Conservation (phyloP, 1,140 invertebrate genomes). For the Halesus radiatus region DNA sequence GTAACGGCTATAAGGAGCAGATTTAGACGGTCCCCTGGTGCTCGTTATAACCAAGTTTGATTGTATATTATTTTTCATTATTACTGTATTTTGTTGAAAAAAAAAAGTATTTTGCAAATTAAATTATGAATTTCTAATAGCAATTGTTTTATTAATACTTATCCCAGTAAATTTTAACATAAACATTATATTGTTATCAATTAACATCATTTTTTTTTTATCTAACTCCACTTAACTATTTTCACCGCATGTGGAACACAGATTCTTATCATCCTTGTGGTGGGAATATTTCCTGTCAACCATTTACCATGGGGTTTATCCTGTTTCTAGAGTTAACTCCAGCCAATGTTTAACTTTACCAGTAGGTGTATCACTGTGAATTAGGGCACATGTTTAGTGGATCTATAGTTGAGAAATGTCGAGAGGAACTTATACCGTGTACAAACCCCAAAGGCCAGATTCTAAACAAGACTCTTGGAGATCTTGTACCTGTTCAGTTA, state of each 20-base stretch:
- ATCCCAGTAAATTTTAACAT: too few relatives aligned
- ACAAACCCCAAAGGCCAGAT: slow-evolving; percentile 21
- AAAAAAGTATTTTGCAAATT: too few relatives aligned
- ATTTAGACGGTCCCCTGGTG: too few relatives aligned
- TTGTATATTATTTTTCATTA: too few relatives aligned
- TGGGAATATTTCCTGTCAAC: slow-evolving; percentile 15
- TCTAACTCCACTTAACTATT: background rate
- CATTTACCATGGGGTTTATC: background rate
- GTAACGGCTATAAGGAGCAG: too few relatives aligned
- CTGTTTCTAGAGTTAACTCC: background rate
- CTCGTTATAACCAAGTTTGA: too few relatives aligned
- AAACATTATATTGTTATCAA: too few relatives aligned
- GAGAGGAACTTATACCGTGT: slow-evolving; percentile 36
- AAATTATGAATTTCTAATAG: too few relatives aligned
- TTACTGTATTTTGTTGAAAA: too few relatives aligned
- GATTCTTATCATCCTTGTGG: slow-evolving; percentile 30
- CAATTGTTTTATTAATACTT: too few relatives aligned
- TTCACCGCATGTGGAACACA: background rate
- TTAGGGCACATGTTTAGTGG: background rate
- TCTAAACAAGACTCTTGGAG: slow-evolving; percentile 38
- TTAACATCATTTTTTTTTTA: background rate
- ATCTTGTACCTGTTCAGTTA: slow-evolving; percentile 33
- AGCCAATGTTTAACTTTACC: background rate
- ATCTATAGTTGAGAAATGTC: slow-evolving; percentile 28
- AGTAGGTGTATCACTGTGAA: background rate